Base-by-base conservation (phyloP, 2,797 vertebrate genomes). In the Crenichthys baileyi region DNA sequence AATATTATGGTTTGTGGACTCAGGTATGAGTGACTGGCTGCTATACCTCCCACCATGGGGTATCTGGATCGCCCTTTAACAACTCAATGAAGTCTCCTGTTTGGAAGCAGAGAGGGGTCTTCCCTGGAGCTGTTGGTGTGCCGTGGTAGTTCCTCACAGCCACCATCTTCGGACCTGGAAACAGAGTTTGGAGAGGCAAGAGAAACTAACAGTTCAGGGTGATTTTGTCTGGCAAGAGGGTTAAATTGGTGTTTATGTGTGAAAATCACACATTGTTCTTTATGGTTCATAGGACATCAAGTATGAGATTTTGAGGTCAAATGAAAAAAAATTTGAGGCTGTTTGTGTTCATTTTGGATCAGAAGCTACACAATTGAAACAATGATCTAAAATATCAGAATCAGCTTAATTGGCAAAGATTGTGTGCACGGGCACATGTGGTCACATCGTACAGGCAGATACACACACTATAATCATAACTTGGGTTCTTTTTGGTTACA, bases 141-240 rank as follows among this genome's bases (percentile, higher is more conserved):
- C 98, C 98, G 0, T 97, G 97, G 89, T 99, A 99, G 89, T 97
- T 98, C 93, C 97, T 97, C 77, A 98, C 93, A 0, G 97, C 97
- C 87, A 98, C 96, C 98, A 99, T 99, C 93, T 97, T 99, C 72
- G 98, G 98, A 88, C 98, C 98, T 99, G 79, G n/a, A 78, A 74
- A 65, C 41, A 87, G 13, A 79, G 48, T 73, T 60, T 46, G 22
- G 7, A 56, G 9, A 65, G 13, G 20, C 22, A 41, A 50, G 29
- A 3, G 13, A 15, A 41, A 68, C 24, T 5, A 44, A 24, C 0
- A 31, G 39, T 39, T 60, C 26, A 2, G 41, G 50, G 22, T 13
- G 46, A 61, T 20, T 20, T 31, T 24, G 16, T 31, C 7, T 16
- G 3, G 18, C n/a, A 46, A 70, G 12, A 15, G 2, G 3, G 36